Conservation (phyloP, 2,888 invertebrate species). For the Sesia apiformis region DNA sequence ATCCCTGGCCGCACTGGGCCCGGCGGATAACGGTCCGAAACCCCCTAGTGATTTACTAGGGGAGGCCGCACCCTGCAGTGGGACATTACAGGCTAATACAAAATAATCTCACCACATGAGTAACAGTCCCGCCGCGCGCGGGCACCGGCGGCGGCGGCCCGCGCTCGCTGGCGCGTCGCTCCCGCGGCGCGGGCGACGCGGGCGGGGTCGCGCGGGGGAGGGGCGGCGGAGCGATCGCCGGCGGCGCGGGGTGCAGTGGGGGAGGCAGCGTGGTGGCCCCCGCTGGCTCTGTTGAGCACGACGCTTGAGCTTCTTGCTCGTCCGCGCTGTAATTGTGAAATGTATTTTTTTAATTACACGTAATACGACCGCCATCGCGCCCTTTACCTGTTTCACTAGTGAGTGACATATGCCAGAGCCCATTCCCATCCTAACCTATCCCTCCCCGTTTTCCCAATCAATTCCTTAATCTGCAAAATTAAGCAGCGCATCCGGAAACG, state of each 20-base stretch:
- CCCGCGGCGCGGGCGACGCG: conserved; percentile 7
- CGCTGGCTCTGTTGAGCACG: not conserved
- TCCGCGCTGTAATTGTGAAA: too few species aligned
- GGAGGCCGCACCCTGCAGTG: not conserved
- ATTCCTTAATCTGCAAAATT: not conserved
- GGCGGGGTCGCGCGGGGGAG: too few species aligned
- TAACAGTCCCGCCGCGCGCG: conserved; percentile 6
- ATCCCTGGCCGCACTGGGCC: too few species aligned
- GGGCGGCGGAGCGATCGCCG: conserved; percentile 3
- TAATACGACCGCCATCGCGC: too few species aligned
- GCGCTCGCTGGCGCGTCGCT: conserved; percentile 81
- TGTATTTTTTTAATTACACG: too few species aligned
- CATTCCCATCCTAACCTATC: too few species aligned
- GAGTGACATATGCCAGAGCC: too few species aligned
- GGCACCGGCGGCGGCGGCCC: conserved; percentile 7
- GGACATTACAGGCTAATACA: not conserved
- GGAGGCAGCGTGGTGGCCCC: not conserved
- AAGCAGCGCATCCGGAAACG: too few species aligned
- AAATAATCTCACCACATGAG: not conserved
- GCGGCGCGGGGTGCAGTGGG: not conserved
- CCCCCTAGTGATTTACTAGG: too few species aligned
- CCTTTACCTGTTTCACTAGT: too few species aligned
- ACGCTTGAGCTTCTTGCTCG: too few species aligned
- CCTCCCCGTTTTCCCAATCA: not conserved
- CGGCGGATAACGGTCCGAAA: too few species aligned